These are phyloP conservation scores for Thalassarche chlororhynchos DNA, from an alignment of 2,113 vertebrate genomes.

Conservation along the genomic window DNA sequence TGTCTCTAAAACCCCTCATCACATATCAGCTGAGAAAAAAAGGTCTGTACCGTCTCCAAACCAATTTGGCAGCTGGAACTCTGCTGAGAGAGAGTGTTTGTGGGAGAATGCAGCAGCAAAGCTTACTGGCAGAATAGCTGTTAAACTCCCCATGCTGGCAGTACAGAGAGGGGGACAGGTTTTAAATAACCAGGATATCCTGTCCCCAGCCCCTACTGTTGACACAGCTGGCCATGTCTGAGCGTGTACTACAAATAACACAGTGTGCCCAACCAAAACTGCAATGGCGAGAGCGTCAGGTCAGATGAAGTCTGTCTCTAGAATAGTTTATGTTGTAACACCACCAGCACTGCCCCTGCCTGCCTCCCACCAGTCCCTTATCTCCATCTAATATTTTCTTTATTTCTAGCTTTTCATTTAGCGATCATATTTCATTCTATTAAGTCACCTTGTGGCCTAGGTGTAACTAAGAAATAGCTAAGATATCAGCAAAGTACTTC, in stretches of 20 bases:
- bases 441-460: no score
- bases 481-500: not conserved
- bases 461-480: not conserved
- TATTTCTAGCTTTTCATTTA: not conserved
- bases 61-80: not conserved
- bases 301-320: not conserved
- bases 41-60: not conserved
- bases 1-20: not conserved
- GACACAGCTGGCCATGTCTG: constrained; percentile 65
- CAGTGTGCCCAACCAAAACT: constrained; percentile 16
- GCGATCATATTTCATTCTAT: not conserved
- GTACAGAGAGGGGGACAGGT: constrained; percentile 25
- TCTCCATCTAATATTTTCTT: no score
- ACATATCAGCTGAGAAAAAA: not conserved
- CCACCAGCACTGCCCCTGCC: not conserved
- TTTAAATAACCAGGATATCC: not conserved
- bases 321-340: not conserved
- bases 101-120: not conserved
- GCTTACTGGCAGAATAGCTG: not conserved
- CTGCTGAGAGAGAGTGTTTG: constrained; percentile 25
- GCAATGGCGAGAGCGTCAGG: constrained; percentile 19
- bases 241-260: constrained; percentile 4
- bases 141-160: constrained; percentile 27
- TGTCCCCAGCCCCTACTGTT: not conserved
- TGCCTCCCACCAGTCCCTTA: not conserved